Base-by-base conservation (phyloP, 1,140 invertebrate genomes). In the Chionoecetes opilio region DNA sequence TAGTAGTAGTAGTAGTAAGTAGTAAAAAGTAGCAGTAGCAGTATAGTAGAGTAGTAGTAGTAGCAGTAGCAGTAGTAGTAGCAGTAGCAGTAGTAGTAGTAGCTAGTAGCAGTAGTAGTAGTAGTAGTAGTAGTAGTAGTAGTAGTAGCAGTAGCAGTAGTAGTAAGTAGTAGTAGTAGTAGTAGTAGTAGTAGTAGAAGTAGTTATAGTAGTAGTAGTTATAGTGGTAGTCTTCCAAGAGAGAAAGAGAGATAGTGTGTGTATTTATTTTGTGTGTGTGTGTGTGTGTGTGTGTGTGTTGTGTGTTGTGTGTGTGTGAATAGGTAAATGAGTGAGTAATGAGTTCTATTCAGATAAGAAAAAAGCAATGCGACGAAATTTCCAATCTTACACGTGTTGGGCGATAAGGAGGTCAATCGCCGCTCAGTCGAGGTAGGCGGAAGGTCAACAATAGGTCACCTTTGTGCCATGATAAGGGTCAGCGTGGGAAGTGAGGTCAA, bases 41-140 rank as follows among this genome's bases (percentile, higher is more conserved):
- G 53, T 6, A 75, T 2, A 3, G 26, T n/a, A 21, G 3, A 6
- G 53, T 6, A 75, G 53, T 6, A 75, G 53, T 11, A 11, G 53
- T 6, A 75, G 21, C 21, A 11, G 53, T 75, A 6, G 5, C 14
- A 6, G 53, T 26, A 75, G 26, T 26, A 21, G 21, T 26, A 26
- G 53, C 21, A 75, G 53, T 75, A 75, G 21, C 9, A 26, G 21
- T 3, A 75, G 63, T 75, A 75, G 63, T n/a, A 75, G 63, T 75
- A n/a, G 63, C 21, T n/a, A 75, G n/a, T 75, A 75, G n/a, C n/a
- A 75, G n/a, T 75, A n/a, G 63, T n/a, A 75, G 63, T 75, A n/a
- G 63, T 75, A n/a, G 63, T 75, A n/a, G 63, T 75, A n/a, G 63
- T 75, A n/a, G 63, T n/a, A n/a, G 63, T n/a, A n/a, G 63, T 75